Percentiles rank a stretch among this genome's conserved stretches.
Evolutionary conservation across 2,113 vertebrate genomes (phyloP).

Genomic region (Piliocolobus tephrosceles): DNA sequence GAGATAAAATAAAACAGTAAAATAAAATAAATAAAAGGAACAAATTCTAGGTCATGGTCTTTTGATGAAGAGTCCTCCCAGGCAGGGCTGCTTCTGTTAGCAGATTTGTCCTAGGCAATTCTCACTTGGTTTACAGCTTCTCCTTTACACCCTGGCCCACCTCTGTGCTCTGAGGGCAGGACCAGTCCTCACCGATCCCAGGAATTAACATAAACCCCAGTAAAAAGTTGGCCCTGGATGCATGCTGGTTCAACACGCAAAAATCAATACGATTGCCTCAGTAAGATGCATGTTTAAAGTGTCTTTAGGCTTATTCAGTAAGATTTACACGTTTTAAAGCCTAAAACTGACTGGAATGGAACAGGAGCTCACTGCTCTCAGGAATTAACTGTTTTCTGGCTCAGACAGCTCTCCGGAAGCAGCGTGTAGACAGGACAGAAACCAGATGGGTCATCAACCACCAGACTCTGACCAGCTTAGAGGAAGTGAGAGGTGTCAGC

Average conservation of each 20-base stretch:
- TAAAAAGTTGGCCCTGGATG: not conserved
- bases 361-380: not conserved
- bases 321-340: not conserved
- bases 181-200: not conserved
- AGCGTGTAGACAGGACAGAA: not conserved
- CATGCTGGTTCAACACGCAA: accelerated
- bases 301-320: not conserved
- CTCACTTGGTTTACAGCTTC: accelerated
- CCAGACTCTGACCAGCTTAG: not conserved
- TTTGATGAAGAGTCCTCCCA: not conserved
- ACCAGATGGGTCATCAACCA: not conserved
- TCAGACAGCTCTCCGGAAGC: not conserved
- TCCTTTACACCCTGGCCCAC: not conserved
- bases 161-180: not conserved
- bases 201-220: not conserved
- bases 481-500: not conserved
- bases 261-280: no score
- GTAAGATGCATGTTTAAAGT: no score
- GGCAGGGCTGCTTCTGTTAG: accelerated
- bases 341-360: not conserved
- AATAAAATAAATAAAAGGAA: not conserved
- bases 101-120: not conserved
- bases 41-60: not conserved
- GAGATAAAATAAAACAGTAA: no score
- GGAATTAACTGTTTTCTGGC: not conserved